These are phyloP conservation scores for Bufo bufo DNA, from an alignment of 2,113 vertebrate genomes.

Conservation along the genomic window DNA sequence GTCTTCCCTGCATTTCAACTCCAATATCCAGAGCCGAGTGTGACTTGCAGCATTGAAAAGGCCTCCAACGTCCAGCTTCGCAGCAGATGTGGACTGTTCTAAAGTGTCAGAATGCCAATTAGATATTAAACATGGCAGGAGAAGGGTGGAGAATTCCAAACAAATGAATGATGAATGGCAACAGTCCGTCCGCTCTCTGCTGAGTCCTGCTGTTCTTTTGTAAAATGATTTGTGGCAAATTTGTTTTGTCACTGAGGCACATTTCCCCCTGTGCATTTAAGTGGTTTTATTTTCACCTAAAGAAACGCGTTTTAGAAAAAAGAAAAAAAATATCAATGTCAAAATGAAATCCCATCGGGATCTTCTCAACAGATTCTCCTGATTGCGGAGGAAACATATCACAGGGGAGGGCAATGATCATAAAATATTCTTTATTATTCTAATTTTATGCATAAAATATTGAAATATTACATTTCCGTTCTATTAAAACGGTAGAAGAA, in stretches of 20 bases:
- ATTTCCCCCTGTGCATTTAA: conserved; percentile 74
- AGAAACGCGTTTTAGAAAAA: conserved; percentile 55
- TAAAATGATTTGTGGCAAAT: conserved; percentile 99
- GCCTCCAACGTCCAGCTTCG: conserved; percentile 76
- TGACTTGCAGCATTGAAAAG: conserved; percentile 71
- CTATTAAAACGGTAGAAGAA: background rate
- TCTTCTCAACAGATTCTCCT: background rate
- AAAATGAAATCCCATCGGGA: conserved; percentile 42
- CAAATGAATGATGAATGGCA: conserved; percentile 84
- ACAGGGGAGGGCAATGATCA: background rate
- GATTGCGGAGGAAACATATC: background rate
- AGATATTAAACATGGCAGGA: conserved; percentile 84
- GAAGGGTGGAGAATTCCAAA: conserved; percentile 78
- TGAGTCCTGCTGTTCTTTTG: conserved; percentile 92
- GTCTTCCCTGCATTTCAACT: conserved; percentile 24
- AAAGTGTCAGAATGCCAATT: conserved; percentile 91
- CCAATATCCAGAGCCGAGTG: conserved; percentile 24
- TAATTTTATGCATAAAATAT: background rate
- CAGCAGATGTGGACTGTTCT: conserved; percentile 90
- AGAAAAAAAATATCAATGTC: conserved; percentile 34
- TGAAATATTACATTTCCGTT: background rate
- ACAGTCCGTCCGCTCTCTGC: conserved; percentile 80
- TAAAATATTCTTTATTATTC: background rate
- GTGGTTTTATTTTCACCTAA: conserved; percentile 71
- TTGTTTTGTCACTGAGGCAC: conserved; percentile 97